These are phyloP conservation scores for Aleadryas rufinucha DNA, from an alignment of 2,113 vertebrate genomes.

Conservation along the genomic window DNA sequence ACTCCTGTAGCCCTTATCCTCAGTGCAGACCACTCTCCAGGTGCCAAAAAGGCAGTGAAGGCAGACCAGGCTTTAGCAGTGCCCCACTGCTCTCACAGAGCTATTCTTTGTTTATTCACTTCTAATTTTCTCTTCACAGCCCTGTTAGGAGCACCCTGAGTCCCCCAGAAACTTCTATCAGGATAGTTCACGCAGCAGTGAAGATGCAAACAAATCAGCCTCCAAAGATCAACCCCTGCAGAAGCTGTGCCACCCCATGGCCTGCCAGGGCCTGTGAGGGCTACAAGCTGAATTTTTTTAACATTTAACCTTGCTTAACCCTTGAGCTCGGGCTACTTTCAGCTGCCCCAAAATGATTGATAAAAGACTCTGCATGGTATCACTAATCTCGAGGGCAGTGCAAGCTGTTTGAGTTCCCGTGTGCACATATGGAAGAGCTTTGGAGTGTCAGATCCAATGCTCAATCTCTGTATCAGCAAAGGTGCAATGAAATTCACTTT, in stretches of 20 bases:
- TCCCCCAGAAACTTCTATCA: not conserved
- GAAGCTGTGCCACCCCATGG: not conserved
- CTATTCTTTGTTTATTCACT: not conserved
- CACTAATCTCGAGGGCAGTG: not conserved
- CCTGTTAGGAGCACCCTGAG: not conserved
- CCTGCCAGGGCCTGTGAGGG: not conserved
- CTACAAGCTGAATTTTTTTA: not conserved
- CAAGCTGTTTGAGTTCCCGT: not conserved
- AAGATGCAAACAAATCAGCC: not conserved
- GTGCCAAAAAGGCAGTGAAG: not conserved
- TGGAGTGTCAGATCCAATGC: conserved; percentile 48
- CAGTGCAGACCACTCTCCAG: not conserved
- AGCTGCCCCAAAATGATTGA: not conserved
- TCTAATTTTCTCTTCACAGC: not conserved
- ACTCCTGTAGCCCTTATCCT: not conserved
- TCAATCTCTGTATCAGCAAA: conserved; percentile 3
- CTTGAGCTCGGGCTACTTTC: not conserved
- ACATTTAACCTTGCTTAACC: conserved; percentile 36
- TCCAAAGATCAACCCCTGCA: not conserved
- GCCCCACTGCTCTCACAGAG: not conserved
- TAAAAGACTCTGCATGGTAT: not conserved
- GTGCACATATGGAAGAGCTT: conserved; percentile 54
- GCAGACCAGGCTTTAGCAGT: not conserved
- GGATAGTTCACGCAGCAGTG: fast-evolving
- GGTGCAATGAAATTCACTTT: conserved; percentile 58